Conservation (phyloP, 1,140 invertebrate genomes). For the Trinorchestia longiramus region DNA sequence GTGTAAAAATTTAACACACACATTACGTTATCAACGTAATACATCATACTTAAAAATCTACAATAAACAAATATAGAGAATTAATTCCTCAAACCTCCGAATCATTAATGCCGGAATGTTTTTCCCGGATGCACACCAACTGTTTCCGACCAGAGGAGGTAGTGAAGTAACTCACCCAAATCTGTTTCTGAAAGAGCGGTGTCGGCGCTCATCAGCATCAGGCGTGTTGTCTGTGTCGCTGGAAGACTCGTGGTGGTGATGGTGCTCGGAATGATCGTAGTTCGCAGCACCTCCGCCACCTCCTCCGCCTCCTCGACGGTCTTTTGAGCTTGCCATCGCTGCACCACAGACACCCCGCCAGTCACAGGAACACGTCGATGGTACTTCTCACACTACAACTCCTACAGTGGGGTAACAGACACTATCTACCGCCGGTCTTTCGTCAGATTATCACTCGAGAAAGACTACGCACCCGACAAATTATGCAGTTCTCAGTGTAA, state of each 20-base stretch:
- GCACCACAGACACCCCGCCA: background rate
- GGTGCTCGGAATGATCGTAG: conserved; percentile 26
- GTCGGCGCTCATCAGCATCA: conserved; percentile 35
- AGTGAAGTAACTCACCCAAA: conserved; percentile 20
- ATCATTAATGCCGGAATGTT: too few relatives aligned
- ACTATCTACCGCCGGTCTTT: background rate
- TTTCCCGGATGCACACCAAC: too few relatives aligned
- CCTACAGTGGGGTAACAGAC: background rate
- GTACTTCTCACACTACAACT: background rate
- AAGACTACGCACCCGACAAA: too few relatives aligned
- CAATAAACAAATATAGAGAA: too few relatives aligned
- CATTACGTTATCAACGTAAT: too few relatives aligned
- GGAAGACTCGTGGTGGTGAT: conserved; percentile 37
- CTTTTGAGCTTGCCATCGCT: background rate
- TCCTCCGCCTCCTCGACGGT: background rate
- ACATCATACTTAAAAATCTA: too few relatives aligned
- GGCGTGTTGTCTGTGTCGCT: conserved; percentile 48
- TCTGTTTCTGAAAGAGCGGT: conserved; percentile 36
- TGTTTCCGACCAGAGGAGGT: too few relatives aligned
- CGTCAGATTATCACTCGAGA: background rate
- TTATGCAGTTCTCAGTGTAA: background rate
- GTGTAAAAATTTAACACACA: too few relatives aligned
- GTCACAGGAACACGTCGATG: background rate
- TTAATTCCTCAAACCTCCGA: too few relatives aligned
- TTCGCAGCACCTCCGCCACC: background rate